Evolutionary conservation across 2,888 invertebrate genomes (phyloP), one percentile per base, ranked within the genome.

Genomic region (Orthonychiurus folsomi): DNA sequence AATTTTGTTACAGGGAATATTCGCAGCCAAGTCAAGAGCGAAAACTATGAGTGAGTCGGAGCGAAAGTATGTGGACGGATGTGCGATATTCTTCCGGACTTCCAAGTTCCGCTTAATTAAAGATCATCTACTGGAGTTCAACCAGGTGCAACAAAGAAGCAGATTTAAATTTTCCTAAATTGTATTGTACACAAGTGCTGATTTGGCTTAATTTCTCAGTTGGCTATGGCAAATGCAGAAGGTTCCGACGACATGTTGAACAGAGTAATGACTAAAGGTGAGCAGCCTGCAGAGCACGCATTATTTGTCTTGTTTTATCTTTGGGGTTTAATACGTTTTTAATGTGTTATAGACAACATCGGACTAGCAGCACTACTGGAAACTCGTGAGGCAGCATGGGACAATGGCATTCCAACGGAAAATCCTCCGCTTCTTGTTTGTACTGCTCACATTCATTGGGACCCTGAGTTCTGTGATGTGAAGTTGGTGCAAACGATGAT

Each of bases 401-500:
- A 92, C 73, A 87, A 87, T 75, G 85, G 88, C 15, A 56, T 66
- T 27, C 66, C 68, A 18, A 37, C 63, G 3, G 64, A 65, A 71
- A 85, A 85, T 73, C 91, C 92, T 76, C 91, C 92, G 23, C 82
- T 99, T 66, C 81, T 97, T 65, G 94, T 99, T 59, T 95, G 96
- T 79, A 99, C 96, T 28, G 96, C 97, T 47, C 99, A 99, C 80
- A 93, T 99, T 74, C 97, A 99, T 79, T 99, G 99, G 99, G 97
- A 99, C 82, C 99, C 99, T 0, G 96, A 99, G 80, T 97, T 88
- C 80, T 95, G 96, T 78, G 99, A 99, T 80, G 99, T 99, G 56
- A 99, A 99, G 80, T 84, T 99, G 56, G 95, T 99, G 70, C 99
- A 99, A 80, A 94, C 95, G 47, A 95, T 97, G 90, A 96, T 99